Conservation (phyloP, 2,888 invertebrate genomes). For the Andrena marginata region DNA sequence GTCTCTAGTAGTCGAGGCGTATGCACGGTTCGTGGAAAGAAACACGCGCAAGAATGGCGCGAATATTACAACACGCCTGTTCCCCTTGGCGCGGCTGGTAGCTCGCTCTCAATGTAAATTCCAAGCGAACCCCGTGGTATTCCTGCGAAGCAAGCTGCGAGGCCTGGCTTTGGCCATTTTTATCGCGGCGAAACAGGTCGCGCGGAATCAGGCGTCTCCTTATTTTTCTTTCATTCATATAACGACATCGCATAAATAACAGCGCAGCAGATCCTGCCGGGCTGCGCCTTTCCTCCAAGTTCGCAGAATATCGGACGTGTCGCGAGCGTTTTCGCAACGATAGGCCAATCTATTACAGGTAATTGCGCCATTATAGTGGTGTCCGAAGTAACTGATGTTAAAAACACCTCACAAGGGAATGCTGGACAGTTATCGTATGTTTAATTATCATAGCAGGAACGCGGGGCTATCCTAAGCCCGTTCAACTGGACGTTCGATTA, state of each 20-base stretch:
- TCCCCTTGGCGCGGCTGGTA: constrained; percentile 30
- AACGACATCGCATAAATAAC: constrained; percentile 57
- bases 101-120: constrained; percentile 63
- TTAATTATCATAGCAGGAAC: neutral
- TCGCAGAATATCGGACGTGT: constrained; percentile 11
- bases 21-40: constrained; percentile 19
- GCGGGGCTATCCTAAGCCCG: neutral
- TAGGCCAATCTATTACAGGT: constrained; percentile 36
- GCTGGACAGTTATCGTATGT: neutral
- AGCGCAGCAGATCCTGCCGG: constrained; percentile 25
- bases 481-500: neutral
- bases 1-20: constrained; percentile 3
- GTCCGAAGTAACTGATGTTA: neutral
- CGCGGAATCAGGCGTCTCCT: constrained; percentile 56
- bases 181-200: constrained; percentile 65
- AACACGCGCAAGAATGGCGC: constrained; percentile 35
- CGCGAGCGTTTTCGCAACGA: constrained; percentile 40
- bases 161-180: constrained; percentile 59
- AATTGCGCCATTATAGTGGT: constrained; percentile 6
- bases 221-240: constrained; percentile 68
- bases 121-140: constrained; percentile 50
- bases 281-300: neutral
- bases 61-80: constrained; percentile 57
- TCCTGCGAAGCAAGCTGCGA: constrained; percentile 43
- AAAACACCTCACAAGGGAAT: neutral